Evolutionary conservation across 2,113 vertebrate genomes (phyloP), one percentile per base, ranked within the genome.

Genomic region (Siniperca knerii): DNA sequence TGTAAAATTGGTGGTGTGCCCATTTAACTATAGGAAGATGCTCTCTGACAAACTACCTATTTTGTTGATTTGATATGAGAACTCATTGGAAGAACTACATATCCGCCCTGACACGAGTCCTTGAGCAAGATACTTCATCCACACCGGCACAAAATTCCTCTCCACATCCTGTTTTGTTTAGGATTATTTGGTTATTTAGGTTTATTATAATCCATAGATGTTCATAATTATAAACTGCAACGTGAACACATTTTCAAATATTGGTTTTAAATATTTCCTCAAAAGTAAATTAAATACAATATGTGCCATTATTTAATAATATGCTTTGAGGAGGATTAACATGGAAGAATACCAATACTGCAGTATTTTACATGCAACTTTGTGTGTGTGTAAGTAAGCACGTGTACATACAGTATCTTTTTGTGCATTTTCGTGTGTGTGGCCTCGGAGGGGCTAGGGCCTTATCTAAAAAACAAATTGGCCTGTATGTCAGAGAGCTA

Each of bases 391-490:
- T 52, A 25, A 29, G 18, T 25, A 23, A 50, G 21, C 46, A 73
- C 10, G 13, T 48, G 48, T 65, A 57, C 6, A 18, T 25, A 65
- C 21, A 75, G 23, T 67, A 58, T 35, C 29, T 57, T 58, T 67
- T 58, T 67, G 52, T 77, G n/a, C 73, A 35, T 75, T 52, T 46
- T 50, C 1, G 11, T 78, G 60, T 7, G 1, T 79, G 60, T 71
- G 61, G 74, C 75, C 78, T 75, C 76, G 33, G 25, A 65, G 44
- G 50, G 35, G 3, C 35, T 4, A 6, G 35, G 35, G 5, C n/a
- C 54, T 13, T 18, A 25, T 74, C 73, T 83, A 91, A 87, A 88
- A 71, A 88, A 62, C 71, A 82, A 66, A 50, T 67, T 81, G 70
- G 82, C 68, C 73, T 71, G 69, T 81, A 18, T 77, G 69, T 79